Evolutionary conservation across 2,797 vertebrate species (phyloP).

Genomic region (Lutjanus campechanus): DNA sequence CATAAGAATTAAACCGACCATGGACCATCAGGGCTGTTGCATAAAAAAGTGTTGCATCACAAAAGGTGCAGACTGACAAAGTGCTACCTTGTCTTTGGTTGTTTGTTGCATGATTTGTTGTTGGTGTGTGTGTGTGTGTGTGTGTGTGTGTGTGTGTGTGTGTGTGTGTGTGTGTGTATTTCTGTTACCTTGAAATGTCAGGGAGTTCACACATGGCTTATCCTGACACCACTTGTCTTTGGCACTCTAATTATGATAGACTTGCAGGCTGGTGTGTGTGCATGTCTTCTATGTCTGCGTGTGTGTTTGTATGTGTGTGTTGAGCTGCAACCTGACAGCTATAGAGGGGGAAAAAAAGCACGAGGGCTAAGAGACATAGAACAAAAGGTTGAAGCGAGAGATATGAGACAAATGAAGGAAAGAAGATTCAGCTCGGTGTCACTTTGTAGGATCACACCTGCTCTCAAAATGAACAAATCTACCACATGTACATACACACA

Average conservation of each 20-base stretch:
- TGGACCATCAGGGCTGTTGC: too few species aligned
- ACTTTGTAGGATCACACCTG: conserved; percentile 35
- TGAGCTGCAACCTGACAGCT: conserved; percentile 36
- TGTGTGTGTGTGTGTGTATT: conserved; percentile 11
- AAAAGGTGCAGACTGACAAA: background rate
- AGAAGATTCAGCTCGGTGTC: conserved; percentile 15
- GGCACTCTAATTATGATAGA: conserved; percentile 60
- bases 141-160: too few species aligned
- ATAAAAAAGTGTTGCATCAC: background rate
- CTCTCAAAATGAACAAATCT: conserved; percentile 18
- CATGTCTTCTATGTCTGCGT: conserved; percentile 5
- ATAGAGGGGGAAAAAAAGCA: background rate
- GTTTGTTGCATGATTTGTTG: conserved; percentile 21
- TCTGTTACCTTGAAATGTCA: conserved; percentile 59
- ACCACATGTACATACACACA: background rate
- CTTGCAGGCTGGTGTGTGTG: conserved; percentile 32
- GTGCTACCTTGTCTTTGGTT: background rate
- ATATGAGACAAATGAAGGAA: conserved; percentile 31
- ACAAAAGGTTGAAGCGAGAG: conserved; percentile 29
- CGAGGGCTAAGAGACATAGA: background rate
- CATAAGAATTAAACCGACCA: too few species aligned
- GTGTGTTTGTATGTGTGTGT: background rate
- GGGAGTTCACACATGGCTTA: conserved; percentile 63
- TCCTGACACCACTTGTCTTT: conserved; percentile 66
- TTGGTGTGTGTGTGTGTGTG: conserved; percentile 10